Percentiles rank a stretch among this genome's conserved stretches.
Conservation (phyloP, 2,797 vertebrate genomes). For the Rhincodon typus region DNA sequence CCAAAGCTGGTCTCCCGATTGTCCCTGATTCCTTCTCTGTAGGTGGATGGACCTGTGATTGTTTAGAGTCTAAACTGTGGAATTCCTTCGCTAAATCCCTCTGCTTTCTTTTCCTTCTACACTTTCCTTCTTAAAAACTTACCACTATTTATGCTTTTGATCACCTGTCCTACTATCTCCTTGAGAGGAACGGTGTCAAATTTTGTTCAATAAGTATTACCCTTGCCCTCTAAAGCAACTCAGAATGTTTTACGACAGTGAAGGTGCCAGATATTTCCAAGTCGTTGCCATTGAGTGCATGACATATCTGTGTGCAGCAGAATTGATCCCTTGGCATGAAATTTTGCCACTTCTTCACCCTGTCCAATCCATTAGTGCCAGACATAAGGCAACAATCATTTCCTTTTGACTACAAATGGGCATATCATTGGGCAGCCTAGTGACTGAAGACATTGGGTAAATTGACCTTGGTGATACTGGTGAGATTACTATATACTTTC, state of each 20-base stretch:
- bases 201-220: not conserved
- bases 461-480: too few relatives aligned
- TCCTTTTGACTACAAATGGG: not conserved
- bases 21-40: not conserved
- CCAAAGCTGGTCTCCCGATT: not conserved
- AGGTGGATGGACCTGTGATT: too few relatives aligned
- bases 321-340: not conserved
- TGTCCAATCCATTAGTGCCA: not conserved
- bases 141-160: not conserved
- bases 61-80: not conserved
- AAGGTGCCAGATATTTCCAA: not conserved
- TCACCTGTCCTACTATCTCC: not conserved
- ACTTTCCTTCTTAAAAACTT: not conserved
- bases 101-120: not conserved
- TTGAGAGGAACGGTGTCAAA: not conserved
- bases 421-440: not conserved
- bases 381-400: not conserved
- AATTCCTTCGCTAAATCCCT: not conserved
- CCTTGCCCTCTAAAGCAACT: not conserved
- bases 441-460: too few relatives aligned
- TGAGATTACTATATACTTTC: not conserved
- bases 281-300: too few relatives aligned
- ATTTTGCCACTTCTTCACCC: not conserved
- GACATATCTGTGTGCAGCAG: too few relatives aligned
- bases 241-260: not conserved